Conservation (phyloP, 2,888 invertebrate genomes). For the Lucinisca nassula region DNA sequence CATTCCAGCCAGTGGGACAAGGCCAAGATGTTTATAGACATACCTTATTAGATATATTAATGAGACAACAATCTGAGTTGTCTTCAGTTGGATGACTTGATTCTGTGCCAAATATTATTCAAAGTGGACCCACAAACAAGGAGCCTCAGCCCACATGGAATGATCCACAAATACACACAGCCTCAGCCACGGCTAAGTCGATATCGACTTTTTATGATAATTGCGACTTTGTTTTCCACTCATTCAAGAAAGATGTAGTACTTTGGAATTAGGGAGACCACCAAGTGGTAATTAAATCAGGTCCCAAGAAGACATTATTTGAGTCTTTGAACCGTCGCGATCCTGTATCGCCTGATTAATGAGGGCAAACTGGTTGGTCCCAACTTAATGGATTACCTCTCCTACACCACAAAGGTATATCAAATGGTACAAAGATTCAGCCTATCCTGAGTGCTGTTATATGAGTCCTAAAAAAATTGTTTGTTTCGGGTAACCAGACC, state of each 20-base stretch:
- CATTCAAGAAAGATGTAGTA: background rate
- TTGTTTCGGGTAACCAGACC: too few relatives aligned
- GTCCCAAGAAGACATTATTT: background rate
- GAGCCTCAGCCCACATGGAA: background rate
- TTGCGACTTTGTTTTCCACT: background rate
- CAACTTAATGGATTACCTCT: conserved; percentile 1
- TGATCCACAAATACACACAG: conserved; percentile 2
- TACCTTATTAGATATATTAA: background rate
- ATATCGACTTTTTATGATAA: background rate
- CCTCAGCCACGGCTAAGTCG: conserved; percentile 4
- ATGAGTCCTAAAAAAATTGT: too few relatives aligned
- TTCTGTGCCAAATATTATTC: too few relatives aligned
- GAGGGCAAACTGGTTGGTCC: background rate
- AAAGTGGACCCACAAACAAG: background rate
- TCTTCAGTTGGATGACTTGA: too few relatives aligned
- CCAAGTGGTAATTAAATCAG: background rate
- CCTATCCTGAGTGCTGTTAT: background rate
- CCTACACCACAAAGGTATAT: conserved; percentile 3
- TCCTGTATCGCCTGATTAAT: background rate
- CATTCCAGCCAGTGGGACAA: background rate
- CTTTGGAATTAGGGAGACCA: conserved; percentile 4
- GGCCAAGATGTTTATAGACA: background rate
- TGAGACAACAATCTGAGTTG: background rate
- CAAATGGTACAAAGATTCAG: conserved; percentile 7
- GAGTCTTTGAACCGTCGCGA: background rate